Evolutionary conservation across 1,140 invertebrate genomes (phyloP).

Genomic region (Listronotus bonariensis): DNA sequence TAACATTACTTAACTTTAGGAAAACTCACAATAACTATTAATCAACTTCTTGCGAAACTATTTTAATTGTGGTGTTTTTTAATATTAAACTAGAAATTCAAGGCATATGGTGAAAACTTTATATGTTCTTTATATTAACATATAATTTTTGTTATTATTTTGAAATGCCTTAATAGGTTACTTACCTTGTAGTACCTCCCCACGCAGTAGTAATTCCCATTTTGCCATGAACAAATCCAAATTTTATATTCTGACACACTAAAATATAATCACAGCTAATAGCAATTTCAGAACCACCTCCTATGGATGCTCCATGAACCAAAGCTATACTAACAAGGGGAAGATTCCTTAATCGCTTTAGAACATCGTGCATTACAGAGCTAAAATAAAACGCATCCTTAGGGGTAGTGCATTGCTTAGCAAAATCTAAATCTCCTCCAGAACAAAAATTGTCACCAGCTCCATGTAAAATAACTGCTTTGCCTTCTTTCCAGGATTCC

Average conservation of each 20-base stretch:
- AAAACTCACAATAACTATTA: too few species aligned
- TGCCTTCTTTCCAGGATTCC: conserved; percentile 60
- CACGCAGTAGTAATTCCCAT: conserved; percentile 66
- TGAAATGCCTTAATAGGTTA: too few species aligned
- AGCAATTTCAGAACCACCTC: conserved; percentile 66
- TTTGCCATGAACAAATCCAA: conserved; percentile 64
- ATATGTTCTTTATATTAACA: too few species aligned
- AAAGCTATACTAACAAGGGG: conserved; percentile 62
- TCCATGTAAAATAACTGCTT: conserved; percentile 62
- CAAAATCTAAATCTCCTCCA: conserved; percentile 63
- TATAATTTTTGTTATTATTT: too few species aligned
- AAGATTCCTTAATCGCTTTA: conserved; percentile 57
- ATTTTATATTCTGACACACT: conserved; percentile 54
- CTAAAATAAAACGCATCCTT: conserved; percentile 59
- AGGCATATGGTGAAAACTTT: too few species aligned
- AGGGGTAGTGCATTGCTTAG: conserved; percentile 51
- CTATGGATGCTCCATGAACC: conserved; percentile 62
- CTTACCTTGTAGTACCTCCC: conserved; percentile 55
- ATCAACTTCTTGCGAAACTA: too few species aligned
- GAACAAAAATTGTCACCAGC: conserved; percentile 62
- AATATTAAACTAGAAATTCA: too few species aligned
- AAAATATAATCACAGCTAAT: conserved; percentile 64
- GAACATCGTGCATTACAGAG: conserved; percentile 59
- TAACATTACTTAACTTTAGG: too few species aligned
- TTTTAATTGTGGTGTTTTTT: too few species aligned